phyloP scores from a whole-genome alignment of 2,888 invertebrate species.

The Agriopis leucophaearia region DNA sequence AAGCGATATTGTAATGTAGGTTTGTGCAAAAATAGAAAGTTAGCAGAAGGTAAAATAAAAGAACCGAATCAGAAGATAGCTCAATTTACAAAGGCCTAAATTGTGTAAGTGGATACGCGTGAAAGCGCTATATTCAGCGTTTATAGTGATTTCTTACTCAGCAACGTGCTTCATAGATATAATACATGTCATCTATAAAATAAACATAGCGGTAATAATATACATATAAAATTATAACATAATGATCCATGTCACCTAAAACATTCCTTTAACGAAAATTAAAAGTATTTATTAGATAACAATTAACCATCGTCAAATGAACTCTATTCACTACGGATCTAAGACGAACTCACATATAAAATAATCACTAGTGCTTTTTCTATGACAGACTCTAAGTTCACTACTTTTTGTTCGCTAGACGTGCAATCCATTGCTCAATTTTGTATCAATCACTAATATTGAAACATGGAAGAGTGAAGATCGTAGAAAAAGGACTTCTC shows the following conservation, averaged over 20 bases:
- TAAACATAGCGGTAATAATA: slow-evolving; percentile 52
- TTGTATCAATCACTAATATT: slow-evolving; percentile 64
- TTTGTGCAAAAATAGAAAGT: slow-evolving; percentile 26
- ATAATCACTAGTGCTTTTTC: slow-evolving; percentile 74
- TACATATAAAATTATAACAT: slow-evolving; percentile 55
- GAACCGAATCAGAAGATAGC: slow-evolving; percentile 35
- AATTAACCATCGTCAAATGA: slow-evolving; percentile 52
- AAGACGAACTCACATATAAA: slow-evolving; percentile 74
- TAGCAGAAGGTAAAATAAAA: slow-evolving; percentile 35
- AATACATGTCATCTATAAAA: slow-evolving; percentile 46
- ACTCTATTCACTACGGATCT: slow-evolving; percentile 64
- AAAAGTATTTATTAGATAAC: slow-evolving; percentile 35
- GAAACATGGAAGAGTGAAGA: slow-evolving; percentile 86
- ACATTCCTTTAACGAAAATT: slow-evolving; percentile 74
- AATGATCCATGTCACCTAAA: slow-evolving; percentile 75
- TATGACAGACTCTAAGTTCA: slow-evolving; percentile 63
- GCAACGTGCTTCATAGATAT: slow-evolving; percentile 56
- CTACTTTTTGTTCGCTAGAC: slow-evolving; percentile 67
- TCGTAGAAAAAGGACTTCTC: slow-evolving; percentile 68
- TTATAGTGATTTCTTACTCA: slow-evolving; percentile 49
- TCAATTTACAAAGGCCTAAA: slow-evolving; percentile 47
- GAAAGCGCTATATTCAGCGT: slow-evolving; percentile 53
- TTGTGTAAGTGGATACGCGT: slow-evolving; percentile 54
- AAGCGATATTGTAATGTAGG: not conserved
- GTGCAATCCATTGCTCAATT: slow-evolving; percentile 71